phyloP scores from a whole-genome alignment of 1,140 invertebrate genomes.

The Drosophila parabipectinata region DNA sequence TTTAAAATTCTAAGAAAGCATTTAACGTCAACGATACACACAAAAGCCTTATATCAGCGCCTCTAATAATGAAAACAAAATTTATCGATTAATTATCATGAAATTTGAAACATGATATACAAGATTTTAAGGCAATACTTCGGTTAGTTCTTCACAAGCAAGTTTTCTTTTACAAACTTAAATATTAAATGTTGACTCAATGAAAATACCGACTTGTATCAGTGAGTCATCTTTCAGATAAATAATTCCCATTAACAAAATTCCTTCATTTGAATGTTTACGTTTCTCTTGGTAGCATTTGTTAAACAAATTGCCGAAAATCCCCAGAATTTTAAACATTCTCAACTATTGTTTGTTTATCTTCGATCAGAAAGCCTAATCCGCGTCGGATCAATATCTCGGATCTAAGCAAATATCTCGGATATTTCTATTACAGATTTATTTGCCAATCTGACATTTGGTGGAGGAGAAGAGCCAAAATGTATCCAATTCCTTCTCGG shows the following conservation, averaged over 20 bases:
- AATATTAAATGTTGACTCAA: constrained; percentile 17
- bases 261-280: constrained; percentile 23
- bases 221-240: constrained; percentile 16
- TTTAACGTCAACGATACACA: constrained; percentile 54
- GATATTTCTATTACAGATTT: constrained; percentile 62
- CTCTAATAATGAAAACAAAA: constrained; percentile 23
- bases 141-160: constrained; percentile 1
- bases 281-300: constrained; percentile 36
- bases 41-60: constrained; percentile 42
- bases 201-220: constrained; percentile 17
- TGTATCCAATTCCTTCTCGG: constrained; percentile 29
- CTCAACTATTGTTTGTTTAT: constrained; percentile 13
- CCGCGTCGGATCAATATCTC: constrained; percentile 19
- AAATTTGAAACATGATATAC: constrained; percentile 25
- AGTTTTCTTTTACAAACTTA: constrained; percentile 8
- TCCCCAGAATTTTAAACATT: constrained; percentile 11
- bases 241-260: constrained; percentile 28
- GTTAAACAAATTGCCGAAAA: constrained; percentile 44
- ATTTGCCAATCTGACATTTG: constrained; percentile 41
- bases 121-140: not conserved
- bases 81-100: constrained; percentile 28
- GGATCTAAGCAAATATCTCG: constrained; percentile 20
- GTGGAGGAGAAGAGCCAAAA: constrained; percentile 13
- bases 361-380: constrained; percentile 1
- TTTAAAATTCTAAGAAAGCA: constrained; percentile 59